phyloP scores from a whole-genome alignment of 2,888 invertebrate species.

The Pecten maximus region DNA sequence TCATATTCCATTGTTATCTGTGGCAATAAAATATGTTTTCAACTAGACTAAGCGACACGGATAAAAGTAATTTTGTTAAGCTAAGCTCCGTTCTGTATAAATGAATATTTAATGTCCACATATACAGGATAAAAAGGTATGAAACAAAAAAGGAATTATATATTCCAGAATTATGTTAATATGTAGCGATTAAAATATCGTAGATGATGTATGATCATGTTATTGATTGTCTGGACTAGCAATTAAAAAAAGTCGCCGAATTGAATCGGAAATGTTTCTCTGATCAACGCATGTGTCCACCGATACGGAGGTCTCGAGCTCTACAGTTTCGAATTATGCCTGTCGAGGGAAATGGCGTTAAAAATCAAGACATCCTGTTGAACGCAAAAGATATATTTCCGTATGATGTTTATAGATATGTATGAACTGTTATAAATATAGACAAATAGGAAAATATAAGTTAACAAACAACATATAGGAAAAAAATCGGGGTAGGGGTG shows the following conservation, averaged over 20 bases:
- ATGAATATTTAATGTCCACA: not conserved
- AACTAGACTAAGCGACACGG: not conserved
- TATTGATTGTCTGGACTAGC: not conserved
- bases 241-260: not conserved
- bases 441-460: no score
- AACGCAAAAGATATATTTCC: no score
- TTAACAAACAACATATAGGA: no score
- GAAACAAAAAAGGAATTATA: not conserved
- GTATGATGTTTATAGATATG: no score
- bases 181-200: not conserved
- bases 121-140: not conserved
- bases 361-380: no score
- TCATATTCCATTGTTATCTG: not conserved
- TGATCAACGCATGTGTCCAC: not conserved
- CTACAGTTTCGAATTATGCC: no score
- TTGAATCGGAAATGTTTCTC: not conserved
- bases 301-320: not conserved
- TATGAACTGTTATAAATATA: no score
- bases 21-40: not conserved
- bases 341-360: no score
- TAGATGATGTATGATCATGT: not conserved
- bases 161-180: slow-evolving; percentile 14
- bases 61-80: not conserved
- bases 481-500: no score
- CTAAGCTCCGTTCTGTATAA: not conserved